phyloP scores from a whole-genome alignment of 2,113 vertebrate genomes.

The Gallinago media region DNA sequence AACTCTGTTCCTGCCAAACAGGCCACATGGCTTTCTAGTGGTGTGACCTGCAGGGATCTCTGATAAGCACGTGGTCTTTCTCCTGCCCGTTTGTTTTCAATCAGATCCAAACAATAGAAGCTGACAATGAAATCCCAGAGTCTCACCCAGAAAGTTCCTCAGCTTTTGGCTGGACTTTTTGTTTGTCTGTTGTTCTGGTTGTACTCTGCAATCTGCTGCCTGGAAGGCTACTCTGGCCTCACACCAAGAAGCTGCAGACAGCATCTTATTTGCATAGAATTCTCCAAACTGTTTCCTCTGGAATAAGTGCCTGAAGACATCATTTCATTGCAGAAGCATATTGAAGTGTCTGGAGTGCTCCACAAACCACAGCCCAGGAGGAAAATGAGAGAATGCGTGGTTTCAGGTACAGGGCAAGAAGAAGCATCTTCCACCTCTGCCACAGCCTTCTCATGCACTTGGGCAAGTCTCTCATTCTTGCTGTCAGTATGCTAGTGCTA shows the following conservation, averaged over 20 bases:
- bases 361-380: neutral
- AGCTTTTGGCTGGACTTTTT: conserved; percentile 3
- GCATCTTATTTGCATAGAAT: neutral
- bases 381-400: neutral
- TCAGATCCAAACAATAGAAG: conserved; percentile 1
- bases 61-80: neutral
- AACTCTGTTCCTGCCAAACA: neutral
- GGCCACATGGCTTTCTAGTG: neutral
- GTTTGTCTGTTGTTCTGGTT: neutral
- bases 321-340: neutral
- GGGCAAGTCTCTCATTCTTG: neutral
- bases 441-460: neutral
- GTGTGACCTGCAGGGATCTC: neutral
- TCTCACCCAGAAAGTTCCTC: conserved; percentile 42
- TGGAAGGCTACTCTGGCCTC: neutral
- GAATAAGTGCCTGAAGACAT: neutral
- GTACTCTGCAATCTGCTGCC: neutral
- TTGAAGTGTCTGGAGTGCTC: neutral
- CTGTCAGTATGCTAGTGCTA: neutral
- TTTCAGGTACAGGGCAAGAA: neutral
- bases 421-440: neutral
- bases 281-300: neutral
- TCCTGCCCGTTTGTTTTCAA: conserved; percentile 39
- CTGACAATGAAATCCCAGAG: conserved; percentile 27
- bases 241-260: neutral